Conservation (phyloP, 2,797 vertebrate genomes). For the Philypnodon macrostomus region DNA sequence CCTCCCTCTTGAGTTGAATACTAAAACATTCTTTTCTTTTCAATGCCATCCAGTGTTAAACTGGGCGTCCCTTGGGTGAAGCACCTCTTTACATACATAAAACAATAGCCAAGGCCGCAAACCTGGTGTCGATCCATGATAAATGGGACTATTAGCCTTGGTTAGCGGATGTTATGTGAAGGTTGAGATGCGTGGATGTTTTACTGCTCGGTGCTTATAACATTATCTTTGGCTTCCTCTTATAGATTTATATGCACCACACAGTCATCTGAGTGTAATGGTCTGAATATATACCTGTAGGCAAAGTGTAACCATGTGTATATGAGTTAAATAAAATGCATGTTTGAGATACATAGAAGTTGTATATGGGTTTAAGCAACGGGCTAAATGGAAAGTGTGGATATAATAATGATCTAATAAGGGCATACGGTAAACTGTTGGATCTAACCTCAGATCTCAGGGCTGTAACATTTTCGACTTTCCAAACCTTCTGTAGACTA, state of each 20-base stretch:
- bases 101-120: constrained; percentile 18
- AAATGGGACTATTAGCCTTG: constrained; percentile 14
- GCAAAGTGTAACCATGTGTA: no score
- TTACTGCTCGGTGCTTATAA: neutral
- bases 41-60: constrained; percentile 22
- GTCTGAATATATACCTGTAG: no score
- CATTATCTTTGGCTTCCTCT: neutral
- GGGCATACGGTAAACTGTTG: no score
- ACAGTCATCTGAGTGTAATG: neutral
- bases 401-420: no score
- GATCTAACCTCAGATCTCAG: no score
- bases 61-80: constrained; percentile 16
- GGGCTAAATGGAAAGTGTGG: no score
- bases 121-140: constrained; percentile 3
- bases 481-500: no score
- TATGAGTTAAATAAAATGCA: no score
- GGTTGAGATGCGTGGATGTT: constrained; percentile 20
- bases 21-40: constrained; percentile 14
- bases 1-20: constrained; percentile 17
- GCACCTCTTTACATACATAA: constrained; percentile 16
- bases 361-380: no score
- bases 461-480: no score
- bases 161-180: constrained; percentile 9
- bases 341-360: no score
- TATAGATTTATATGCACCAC: neutral